Conservation (phyloP, 2,888 invertebrate species). For the Limnephilus rhombicus region DNA sequence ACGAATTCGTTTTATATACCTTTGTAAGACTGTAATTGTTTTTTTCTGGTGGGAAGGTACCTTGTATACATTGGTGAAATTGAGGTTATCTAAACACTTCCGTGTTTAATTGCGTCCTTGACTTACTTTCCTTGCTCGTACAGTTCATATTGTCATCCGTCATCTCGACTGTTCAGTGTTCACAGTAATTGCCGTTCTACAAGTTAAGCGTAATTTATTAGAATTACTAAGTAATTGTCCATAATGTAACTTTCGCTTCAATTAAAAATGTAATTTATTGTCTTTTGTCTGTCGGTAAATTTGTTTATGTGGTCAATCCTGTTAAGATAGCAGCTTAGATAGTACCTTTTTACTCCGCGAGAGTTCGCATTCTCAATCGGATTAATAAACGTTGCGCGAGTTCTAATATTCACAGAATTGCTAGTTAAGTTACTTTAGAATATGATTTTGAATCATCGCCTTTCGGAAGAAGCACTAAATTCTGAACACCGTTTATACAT, state of each 20-base stretch:
- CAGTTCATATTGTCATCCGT: neutral
- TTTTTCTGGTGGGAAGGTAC: neutral
- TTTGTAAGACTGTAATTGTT: neutral
- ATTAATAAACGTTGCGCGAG: no score
- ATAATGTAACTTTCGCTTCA: neutral
- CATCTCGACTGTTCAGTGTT: neutral
- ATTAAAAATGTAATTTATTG: no score
- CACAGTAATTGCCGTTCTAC: neutral
- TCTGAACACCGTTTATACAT: no score
- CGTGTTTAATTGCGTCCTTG: neutral
- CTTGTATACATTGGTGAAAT: neutral
- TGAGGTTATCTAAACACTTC: conserved; percentile 7
- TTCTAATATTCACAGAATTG: no score
- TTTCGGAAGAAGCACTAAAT: neutral
- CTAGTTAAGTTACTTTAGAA: no score
- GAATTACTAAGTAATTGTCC: neutral
- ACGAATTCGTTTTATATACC: no score
- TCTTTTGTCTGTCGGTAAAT: no score
- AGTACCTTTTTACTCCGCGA: no score
- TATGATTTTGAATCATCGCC: no score
- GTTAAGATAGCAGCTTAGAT: no score
- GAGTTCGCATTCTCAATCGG: no score
- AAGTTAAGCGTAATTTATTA: neutral
- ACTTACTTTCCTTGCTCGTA: conserved; percentile 12
- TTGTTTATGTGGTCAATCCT: no score